Percentiles rank a stretch among this genome's conserved stretches.
Evolutionary conservation across 2,113 vertebrate genomes (phyloP).

Genomic region (Tupaia tana): DNA sequence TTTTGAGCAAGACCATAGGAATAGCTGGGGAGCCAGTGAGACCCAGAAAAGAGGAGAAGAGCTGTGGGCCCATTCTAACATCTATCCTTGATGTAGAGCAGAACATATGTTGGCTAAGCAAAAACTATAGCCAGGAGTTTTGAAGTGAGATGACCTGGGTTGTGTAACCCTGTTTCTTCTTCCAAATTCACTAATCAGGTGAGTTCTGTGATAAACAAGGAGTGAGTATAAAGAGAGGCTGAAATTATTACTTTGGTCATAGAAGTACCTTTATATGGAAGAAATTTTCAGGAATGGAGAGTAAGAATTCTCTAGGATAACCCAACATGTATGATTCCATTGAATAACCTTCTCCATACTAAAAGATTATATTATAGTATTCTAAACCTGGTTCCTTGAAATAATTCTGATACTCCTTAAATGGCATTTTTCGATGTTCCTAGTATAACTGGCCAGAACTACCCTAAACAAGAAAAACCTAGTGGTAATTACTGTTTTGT

Average conservation of each 20-base stretch:
- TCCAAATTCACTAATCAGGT: background rate
- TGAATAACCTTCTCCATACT: background rate
- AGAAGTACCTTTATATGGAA: background rate
- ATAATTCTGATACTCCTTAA: background rate
- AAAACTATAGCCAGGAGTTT: background rate
- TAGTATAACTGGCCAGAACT: background rate
- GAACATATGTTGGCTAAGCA: background rate
- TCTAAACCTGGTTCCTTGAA: background rate
- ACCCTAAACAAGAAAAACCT: too few relatives aligned
- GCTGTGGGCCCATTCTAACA: background rate
- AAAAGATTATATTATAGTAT: background rate
- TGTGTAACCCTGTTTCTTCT: background rate
- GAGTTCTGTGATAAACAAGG: background rate
- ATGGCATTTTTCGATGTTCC: background rate
- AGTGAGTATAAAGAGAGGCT: background rate
- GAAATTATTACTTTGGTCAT: background rate
- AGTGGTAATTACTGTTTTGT: too few relatives aligned
- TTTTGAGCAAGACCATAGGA: background rate
- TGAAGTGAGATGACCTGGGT: background rate
- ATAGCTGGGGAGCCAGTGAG: background rate
- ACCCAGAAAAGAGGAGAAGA: background rate
- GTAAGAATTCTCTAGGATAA: background rate
- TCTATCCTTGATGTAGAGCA: background rate
- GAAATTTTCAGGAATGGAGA: background rate
- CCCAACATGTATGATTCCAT: background rate